phyloP scores from a whole-genome alignment of 1,140 invertebrate species.

The Globodera ellingtonae region DNA sequence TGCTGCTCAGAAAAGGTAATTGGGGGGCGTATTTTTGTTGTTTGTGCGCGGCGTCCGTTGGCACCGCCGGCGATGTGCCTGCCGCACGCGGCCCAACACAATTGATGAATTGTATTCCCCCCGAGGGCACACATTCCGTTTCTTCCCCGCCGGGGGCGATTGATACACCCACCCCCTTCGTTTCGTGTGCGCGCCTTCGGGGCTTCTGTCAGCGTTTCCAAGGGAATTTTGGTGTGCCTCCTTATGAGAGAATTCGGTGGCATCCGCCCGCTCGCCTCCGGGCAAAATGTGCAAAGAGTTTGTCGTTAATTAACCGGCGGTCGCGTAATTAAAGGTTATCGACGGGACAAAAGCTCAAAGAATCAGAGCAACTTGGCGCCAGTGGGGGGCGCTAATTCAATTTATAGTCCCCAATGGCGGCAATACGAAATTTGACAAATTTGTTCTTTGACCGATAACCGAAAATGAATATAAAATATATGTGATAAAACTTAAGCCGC shows the following conservation, averaged over 20 bases:
- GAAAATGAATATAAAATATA: too few relatives aligned
- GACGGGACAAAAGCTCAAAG: too few relatives aligned
- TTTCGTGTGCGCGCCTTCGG: background rate
- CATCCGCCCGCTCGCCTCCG: background rate
- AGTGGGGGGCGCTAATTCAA: too few relatives aligned
- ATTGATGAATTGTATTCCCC: background rate
- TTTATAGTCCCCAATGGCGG: too few relatives aligned
- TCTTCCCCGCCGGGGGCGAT: background rate
- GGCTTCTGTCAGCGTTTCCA: constrained; percentile 3
- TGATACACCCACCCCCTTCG: background rate
- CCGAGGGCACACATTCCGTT: background rate
- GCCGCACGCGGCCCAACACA: background rate
- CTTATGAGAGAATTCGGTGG: background rate
- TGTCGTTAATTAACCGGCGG: background rate
- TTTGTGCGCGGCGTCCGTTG: background rate
- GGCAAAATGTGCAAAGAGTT: background rate
- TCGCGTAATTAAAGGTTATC: background rate
- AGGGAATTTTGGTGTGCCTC: background rate
- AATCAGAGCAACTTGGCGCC: too few relatives aligned
- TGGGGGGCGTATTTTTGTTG: background rate
- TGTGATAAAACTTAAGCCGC: too few relatives aligned
- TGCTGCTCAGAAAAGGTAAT: background rate
- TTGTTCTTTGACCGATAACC: too few relatives aligned
- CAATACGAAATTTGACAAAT: too few relatives aligned
- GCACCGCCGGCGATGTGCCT: background rate